These are phyloP conservation scores for Drosophila ercepeae DNA, from an alignment of 1,140 invertebrate genomes.

Conservation along the genomic window DNA sequence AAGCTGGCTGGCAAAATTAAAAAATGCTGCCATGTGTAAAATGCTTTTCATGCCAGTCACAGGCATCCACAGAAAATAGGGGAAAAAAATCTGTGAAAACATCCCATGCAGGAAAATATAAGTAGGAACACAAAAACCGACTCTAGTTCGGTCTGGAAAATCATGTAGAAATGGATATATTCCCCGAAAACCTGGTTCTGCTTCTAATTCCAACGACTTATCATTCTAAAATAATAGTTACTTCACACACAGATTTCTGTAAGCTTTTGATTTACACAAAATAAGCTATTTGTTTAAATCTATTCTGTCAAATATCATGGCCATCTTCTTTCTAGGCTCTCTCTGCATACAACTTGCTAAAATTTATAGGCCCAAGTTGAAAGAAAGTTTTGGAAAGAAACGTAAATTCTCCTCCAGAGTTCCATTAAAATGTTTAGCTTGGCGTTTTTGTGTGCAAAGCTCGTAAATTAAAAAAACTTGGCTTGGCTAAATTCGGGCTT, in stretches of 20 bases:
- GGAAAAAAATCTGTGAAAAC: slow-evolving; percentile 32
- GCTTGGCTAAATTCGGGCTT: slow-evolving; percentile 37
- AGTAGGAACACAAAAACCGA: slow-evolving; percentile 16
- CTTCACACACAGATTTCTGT: background rate
- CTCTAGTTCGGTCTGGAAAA: slow-evolving; percentile 36
- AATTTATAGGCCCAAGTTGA: background rate
- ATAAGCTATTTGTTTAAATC: background rate
- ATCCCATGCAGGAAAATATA: slow-evolving; percentile 6
- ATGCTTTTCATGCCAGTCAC: slow-evolving; percentile 79
- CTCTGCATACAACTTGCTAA: background rate
- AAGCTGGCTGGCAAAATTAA: slow-evolving; percentile 79
- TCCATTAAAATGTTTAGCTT: slow-evolving; percentile 14
- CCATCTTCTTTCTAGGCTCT: background rate
- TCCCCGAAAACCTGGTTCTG: background rate
- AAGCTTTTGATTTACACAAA: background rate
- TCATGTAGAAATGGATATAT: slow-evolving; percentile 15
- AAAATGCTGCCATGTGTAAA: slow-evolving; percentile 83
- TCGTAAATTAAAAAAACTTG: slow-evolving; percentile 63
- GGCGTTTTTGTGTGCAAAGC: slow-evolving; percentile 1
- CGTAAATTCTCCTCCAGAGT: slow-evolving; percentile 2
- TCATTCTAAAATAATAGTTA: no score
- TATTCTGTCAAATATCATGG: background rate
- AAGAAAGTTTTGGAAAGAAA: background rate
- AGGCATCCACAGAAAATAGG: slow-evolving; percentile 23
- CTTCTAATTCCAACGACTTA: no score